A percentile compares a stretch with the other conserved stretches of the same genome.
Conservation (phyloP, 2,797 vertebrate genomes). For the Sebastes cheni region DNA sequence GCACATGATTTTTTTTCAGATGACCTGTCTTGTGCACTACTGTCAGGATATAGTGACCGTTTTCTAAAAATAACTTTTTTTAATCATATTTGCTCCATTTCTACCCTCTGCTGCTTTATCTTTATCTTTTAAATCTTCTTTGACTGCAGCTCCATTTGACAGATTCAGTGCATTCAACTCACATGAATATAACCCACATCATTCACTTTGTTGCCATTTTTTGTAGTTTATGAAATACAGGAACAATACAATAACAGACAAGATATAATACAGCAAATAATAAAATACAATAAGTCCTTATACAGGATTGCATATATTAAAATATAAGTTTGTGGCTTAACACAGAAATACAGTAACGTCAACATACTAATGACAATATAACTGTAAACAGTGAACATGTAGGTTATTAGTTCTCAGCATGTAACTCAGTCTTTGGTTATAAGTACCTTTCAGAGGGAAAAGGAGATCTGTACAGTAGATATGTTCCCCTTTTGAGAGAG, state of each 20-base stretch:
- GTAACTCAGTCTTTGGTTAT: constrained; percentile 59
- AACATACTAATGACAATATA: constrained; percentile 9
- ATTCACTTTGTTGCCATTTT: constrained; percentile 7
- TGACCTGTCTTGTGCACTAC: too few species aligned
- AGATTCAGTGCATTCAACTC: background rate
- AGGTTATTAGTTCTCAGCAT: constrained; percentile 3
- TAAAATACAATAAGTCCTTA: constrained; percentile 15
- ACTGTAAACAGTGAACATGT: constrained; percentile 36
- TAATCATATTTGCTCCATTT: too few species aligned
- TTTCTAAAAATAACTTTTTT: too few species aligned
- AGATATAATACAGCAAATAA: constrained; percentile 18
- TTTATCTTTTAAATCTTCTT: background rate
- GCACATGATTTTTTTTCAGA: too few species aligned
- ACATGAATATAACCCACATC: background rate
- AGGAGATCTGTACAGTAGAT: constrained; percentile 3
- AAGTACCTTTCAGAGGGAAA: constrained; percentile 4
- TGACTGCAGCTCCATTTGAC: background rate
- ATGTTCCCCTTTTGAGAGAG: constrained; percentile 3
- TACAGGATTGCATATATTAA: constrained; percentile 46
- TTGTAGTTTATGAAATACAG: constrained; percentile 36
- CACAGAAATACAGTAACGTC: constrained; percentile 10
- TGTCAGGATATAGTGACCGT: too few species aligned
- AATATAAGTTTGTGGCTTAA: constrained; percentile 10
- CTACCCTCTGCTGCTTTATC: background rate
- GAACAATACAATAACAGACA: constrained; percentile 21